phyloP scores from a whole-genome alignment of 1,140 invertebrate genomes.

The Ooceraea biroi region DNA sequence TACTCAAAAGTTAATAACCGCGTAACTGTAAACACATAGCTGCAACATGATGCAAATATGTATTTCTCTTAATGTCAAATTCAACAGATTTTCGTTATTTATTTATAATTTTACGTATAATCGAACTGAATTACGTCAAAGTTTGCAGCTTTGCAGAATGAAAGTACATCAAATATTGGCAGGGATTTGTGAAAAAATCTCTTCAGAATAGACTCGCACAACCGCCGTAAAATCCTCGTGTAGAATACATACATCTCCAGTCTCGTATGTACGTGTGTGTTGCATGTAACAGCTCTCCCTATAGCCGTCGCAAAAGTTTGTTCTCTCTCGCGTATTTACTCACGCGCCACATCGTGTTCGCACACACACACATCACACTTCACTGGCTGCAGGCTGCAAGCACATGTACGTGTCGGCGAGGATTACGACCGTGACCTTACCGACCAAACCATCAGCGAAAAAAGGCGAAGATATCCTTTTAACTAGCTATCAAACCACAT shows the following conservation, averaged over 20 bases:
- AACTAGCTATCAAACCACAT: neutral
- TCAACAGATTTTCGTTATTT: neutral
- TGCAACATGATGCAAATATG: too few species aligned
- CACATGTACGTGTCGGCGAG: constrained; percentile 33
- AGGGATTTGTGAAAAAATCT: neutral
- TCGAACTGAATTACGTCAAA: neutral
- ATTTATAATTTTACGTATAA: neutral
- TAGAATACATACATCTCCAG: neutral
- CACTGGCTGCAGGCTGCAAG: constrained; percentile 17
- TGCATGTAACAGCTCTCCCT: constrained; percentile 60
- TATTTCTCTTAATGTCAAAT: too few species aligned
- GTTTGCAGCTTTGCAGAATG: neutral
- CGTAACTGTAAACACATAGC: too few species aligned
- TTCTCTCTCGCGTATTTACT: constrained; percentile 67
- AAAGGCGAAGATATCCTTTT: constrained; percentile 8
- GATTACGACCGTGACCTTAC: constrained; percentile 73
- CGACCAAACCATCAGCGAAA: constrained; percentile 50
- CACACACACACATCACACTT: constrained; percentile 3
- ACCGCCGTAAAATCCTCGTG: neutral
- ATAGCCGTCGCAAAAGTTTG: constrained; percentile 67
- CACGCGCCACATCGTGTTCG: constrained; percentile 66
- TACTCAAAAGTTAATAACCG: too few species aligned
- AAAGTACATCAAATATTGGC: constrained; percentile 21
- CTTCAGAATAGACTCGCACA: neutral
- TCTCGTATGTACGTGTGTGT: constrained; percentile 37